Percentiles rank a stretch among this genome's conserved stretches.
Conservation (phyloP, 2,888 invertebrate genomes). For the Lasius fuliginosus region DNA sequence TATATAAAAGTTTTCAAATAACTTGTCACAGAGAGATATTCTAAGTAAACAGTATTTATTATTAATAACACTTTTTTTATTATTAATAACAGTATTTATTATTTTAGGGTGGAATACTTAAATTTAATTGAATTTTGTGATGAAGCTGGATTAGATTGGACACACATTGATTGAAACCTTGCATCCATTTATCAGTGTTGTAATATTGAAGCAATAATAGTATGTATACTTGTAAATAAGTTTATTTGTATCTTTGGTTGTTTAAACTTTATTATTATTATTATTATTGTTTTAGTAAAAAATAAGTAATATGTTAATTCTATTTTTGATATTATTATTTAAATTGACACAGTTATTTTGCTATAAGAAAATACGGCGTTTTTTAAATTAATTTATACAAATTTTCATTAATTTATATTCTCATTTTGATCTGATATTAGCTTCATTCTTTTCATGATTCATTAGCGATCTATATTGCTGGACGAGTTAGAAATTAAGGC, state of each 20-base stretch:
- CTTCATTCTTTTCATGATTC: slow-evolving; percentile 2
- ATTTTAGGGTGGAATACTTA: slow-evolving; percentile 78
- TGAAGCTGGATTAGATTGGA: slow-evolving; percentile 69
- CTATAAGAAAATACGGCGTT: slow-evolving; percentile 55
- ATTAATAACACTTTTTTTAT: slow-evolving; percentile 24
- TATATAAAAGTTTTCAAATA: slow-evolving; percentile 29
- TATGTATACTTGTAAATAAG: slow-evolving; percentile 70
- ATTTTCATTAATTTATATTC: slow-evolving; percentile 50
- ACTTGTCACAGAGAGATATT: not conserved
- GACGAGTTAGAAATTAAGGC: slow-evolving; percentile 5
- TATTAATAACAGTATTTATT: slow-evolving; percentile 34
- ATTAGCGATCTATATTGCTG: slow-evolving; percentile 22
- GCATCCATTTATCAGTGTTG: slow-evolving; percentile 73
- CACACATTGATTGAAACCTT: slow-evolving; percentile 72
- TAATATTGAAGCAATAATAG: slow-evolving; percentile 77
- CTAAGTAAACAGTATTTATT: slow-evolving; percentile 42
- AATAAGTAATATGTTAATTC: slow-evolving; percentile 54
- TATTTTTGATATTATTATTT: slow-evolving; percentile 67
- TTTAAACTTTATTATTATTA: slow-evolving; percentile 60
- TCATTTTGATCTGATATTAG: slow-evolving; percentile 40
- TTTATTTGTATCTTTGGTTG: slow-evolving; percentile 65
- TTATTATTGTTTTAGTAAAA: slow-evolving; percentile 42
- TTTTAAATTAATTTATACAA: slow-evolving; percentile 59
- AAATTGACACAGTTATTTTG: slow-evolving; percentile 62
- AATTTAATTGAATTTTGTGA: slow-evolving; percentile 73